Evolutionary conservation across 2,888 invertebrate genomes (phyloP).

Genomic region (Aporophyla lueneburgensis): DNA sequence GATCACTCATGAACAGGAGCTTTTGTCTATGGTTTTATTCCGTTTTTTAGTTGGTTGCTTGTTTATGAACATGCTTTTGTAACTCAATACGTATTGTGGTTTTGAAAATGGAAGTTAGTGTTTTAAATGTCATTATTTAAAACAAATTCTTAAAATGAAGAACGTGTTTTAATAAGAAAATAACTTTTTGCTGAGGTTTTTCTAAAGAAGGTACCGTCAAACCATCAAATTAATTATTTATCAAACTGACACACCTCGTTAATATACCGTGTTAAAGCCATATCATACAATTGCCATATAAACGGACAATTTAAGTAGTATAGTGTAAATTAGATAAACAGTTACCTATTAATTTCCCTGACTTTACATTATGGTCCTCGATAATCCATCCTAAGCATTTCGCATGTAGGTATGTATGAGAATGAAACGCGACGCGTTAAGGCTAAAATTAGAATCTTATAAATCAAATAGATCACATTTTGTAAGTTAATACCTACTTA

Average conservation of each 20-base stretch:
- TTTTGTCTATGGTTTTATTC: slow-evolving; percentile 10
- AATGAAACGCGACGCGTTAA: neutral
- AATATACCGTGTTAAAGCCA: too few species aligned
- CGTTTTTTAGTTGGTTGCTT: neutral
- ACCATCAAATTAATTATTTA: too few species aligned
- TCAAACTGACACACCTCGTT: too few species aligned
- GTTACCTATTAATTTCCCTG: too few species aligned
- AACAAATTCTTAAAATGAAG: neutral
- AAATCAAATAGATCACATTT: neutral
- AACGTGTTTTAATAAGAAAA: neutral
- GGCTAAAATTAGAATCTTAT: neutral
- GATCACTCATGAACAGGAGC: slow-evolving; percentile 33
- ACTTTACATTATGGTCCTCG: neutral
- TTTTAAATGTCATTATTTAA: neutral
- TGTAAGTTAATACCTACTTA: neutral
- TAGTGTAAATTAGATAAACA: too few species aligned
- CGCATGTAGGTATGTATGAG: neutral
- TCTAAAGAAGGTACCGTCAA: too few species aligned
- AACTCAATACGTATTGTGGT: neutral
- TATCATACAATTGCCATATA: too few species aligned
- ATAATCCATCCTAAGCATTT: neutral
- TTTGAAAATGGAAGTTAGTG: neutral
- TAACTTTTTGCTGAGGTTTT: too few species aligned
- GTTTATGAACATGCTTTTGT: neutral
- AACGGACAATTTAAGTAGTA: too few species aligned